phyloP scores from a whole-genome alignment of 1,140 invertebrate genomes.

The Onthophagus taurus region DNA sequence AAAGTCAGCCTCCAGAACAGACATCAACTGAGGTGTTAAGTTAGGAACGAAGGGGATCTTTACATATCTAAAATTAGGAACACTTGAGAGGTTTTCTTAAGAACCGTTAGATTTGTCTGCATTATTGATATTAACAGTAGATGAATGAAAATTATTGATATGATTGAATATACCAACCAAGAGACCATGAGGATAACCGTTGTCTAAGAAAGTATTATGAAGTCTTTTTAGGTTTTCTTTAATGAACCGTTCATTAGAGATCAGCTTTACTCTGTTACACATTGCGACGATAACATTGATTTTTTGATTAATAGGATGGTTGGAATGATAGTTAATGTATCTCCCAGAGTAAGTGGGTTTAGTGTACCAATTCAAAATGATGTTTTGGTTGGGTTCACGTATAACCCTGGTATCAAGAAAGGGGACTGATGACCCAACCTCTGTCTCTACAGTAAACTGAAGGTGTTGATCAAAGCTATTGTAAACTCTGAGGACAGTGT shows the following conservation, averaged over 20 bases:
- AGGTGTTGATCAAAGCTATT: slow-evolving; percentile 1
- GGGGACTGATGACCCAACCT: background rate
- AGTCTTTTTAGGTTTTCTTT: background rate
- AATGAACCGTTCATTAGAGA: background rate
- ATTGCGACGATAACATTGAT: slow-evolving; percentile 4
- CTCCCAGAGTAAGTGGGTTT: slow-evolving; percentile 2
- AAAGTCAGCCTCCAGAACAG: too few relatives aligned
- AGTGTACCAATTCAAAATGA: slow-evolving; percentile 6
- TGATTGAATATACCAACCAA: too few relatives aligned
- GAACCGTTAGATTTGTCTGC: too few relatives aligned
- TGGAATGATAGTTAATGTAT: slow-evolving; percentile 4
- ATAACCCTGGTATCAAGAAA: slow-evolving; percentile 6
- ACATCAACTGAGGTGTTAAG: too few relatives aligned
- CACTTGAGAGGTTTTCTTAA: too few relatives aligned
- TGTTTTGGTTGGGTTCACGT: background rate
- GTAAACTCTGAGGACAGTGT: too few relatives aligned
- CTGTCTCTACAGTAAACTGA: slow-evolving; percentile 6
- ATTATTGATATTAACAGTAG: too few relatives aligned
- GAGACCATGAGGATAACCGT: slow-evolving; percentile 5
- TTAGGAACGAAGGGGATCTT: too few relatives aligned
- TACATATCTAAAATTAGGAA: too few relatives aligned
- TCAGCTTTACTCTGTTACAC: background rate
- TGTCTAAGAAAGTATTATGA: background rate
- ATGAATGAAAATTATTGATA: too few relatives aligned
- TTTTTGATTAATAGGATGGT: slow-evolving; percentile 6